Base-by-base conservation (phyloP, 2,888 invertebrate species). In the Campopleginae sp. region DNA sequence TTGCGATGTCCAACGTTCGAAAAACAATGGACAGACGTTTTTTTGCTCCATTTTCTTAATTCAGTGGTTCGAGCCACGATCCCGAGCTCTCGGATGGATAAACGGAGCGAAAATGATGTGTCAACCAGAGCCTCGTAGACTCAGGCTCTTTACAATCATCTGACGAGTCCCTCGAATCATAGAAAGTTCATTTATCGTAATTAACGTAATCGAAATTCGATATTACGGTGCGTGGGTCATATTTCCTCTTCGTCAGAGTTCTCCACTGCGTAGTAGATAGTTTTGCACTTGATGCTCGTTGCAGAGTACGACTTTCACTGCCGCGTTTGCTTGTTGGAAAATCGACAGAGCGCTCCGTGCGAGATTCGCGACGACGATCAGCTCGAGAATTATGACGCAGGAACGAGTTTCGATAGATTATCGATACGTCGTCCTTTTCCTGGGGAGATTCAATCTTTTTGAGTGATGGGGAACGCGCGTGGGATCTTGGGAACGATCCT, bases 301-400 rank as follows among this genome's bases (percentile, higher is more conserved):
- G 75, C 66, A 80, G 70, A 72, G 38, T 51, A 68, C 87, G 88
- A 89, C 88, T 89, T 89, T 89, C 89, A 88, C 89, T 87, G 78
- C 54, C 74, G 61, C 23, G 65, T 48, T 65, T 51, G 58, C 19
- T 44, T 44, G 63, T 70, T 19, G 48, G 12, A 48, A 42, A 63
- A 42, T 74, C 51, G 10, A 19, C 54, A n/a, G 17, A 27, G 38
- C 33, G 8, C 31, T 71, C 51, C 14, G 7, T 14, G 14, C 42
- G 27, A 23, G 51, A 33, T 51, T 81, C 84, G 38, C 63, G 46
- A 71, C 66, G 61, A 46, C 27, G 27, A 23, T 51, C 23, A 68
- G 33, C 42, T 12, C 42, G 48, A 51, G 84, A 82, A 80, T 82
- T 80, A 85, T 80, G 79, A 85, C 78, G 46, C n/a, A n/a, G 3